A percentile compares a stretch with the other conserved stretches of the same genome.
phyloP scores from a whole-genome alignment of 2,113 vertebrate species.

The Beaufortia kweichowensis region DNA sequence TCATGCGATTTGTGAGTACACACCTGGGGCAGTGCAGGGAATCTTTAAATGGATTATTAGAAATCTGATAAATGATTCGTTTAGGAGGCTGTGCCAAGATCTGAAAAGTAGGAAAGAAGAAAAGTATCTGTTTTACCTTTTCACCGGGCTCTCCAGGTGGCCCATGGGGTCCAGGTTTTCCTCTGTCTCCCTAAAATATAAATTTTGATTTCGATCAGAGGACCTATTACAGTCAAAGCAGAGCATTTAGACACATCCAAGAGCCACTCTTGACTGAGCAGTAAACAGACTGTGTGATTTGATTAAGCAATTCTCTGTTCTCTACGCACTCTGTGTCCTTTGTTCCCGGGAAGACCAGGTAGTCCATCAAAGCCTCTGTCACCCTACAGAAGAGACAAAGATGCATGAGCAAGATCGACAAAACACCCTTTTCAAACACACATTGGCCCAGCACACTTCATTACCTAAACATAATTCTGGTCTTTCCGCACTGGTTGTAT shows the following conservation, averaged over 20 bases:
- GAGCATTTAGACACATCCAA: slow-evolving; percentile 12
- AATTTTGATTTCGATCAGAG: slow-evolving; percentile 9
- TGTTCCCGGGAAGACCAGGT: slow-evolving; percentile 86
- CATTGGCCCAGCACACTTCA: slow-evolving; percentile 39
- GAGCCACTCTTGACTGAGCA: slow-evolving; percentile 5
- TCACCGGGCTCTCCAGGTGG: slow-evolving; percentile 78
- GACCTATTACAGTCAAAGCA: slow-evolving; percentile 23
- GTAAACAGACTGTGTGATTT: slow-evolving; percentile 38
- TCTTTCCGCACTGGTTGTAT: slow-evolving; percentile 13
- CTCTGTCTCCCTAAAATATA: slow-evolving; percentile 79
- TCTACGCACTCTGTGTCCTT: slow-evolving; percentile 81
- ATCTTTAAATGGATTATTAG: slow-evolving; percentile 46
- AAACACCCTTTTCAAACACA: slow-evolving; percentile 49
- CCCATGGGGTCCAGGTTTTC: slow-evolving; percentile 78
- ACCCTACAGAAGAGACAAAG: slow-evolving; percentile 74
- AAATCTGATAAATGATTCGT: slow-evolving; percentile 37
- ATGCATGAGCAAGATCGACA: slow-evolving; percentile 48
- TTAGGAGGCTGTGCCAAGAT: slow-evolving; percentile 11
- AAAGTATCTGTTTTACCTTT: slow-evolving; percentile 71
- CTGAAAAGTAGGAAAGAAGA: neutral
- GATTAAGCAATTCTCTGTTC: slow-evolving; percentile 37
- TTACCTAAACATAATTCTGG: slow-evolving; percentile 13
- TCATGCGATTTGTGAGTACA: slow-evolving; percentile 38
- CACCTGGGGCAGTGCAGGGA: slow-evolving; percentile 31
- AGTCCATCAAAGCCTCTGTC: slow-evolving; percentile 91